A percentile compares a stretch with the other conserved stretches of the same genome.
phyloP scores from a whole-genome alignment of 2,888 invertebrate species.

The Dyspetes luteomarginatus region DNA sequence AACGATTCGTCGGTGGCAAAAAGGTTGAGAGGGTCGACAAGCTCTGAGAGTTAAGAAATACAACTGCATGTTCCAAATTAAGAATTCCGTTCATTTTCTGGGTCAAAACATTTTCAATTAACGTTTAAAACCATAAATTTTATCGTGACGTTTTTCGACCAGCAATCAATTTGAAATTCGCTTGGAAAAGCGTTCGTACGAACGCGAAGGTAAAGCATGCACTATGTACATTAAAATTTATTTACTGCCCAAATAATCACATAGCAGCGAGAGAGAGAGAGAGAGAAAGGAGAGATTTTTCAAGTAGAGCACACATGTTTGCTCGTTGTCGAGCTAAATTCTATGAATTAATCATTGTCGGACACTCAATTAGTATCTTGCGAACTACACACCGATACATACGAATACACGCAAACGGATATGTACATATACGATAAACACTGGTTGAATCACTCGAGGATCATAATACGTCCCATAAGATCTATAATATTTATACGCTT shows the following conservation, averaged over 20 bases:
- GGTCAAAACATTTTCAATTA: too few relatives aligned
- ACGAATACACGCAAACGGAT: too few relatives aligned
- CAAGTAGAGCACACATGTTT: conserved; percentile 35
- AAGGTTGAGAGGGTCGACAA: too few relatives aligned
- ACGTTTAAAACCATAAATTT: too few relatives aligned
- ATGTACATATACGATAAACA: conserved; percentile 30
- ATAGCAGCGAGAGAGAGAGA: not conserved
- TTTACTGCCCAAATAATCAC: conserved; percentile 22
- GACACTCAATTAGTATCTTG: conserved; percentile 43
- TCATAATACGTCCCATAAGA: conserved; percentile 60
- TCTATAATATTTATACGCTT: conserved; percentile 63
- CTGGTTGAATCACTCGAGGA: conserved; percentile 52
- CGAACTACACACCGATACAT: conserved; percentile 23
- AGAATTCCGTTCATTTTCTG: not conserved
- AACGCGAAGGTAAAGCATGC: not conserved
- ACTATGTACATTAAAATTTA: conserved; percentile 11
- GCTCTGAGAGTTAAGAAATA: too few relatives aligned
- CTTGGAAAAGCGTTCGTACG: too few relatives aligned
- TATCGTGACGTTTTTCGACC: not conserved
- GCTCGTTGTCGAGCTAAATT: conserved; percentile 43
- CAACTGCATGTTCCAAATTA: too few relatives aligned
- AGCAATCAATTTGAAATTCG: not conserved
- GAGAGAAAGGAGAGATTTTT: conserved; percentile 12
- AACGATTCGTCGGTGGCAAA: too few relatives aligned
- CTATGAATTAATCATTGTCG: conserved; percentile 44